Conservation (phyloP, 2,113 vertebrate genomes). For the Channa maculata region DNA sequence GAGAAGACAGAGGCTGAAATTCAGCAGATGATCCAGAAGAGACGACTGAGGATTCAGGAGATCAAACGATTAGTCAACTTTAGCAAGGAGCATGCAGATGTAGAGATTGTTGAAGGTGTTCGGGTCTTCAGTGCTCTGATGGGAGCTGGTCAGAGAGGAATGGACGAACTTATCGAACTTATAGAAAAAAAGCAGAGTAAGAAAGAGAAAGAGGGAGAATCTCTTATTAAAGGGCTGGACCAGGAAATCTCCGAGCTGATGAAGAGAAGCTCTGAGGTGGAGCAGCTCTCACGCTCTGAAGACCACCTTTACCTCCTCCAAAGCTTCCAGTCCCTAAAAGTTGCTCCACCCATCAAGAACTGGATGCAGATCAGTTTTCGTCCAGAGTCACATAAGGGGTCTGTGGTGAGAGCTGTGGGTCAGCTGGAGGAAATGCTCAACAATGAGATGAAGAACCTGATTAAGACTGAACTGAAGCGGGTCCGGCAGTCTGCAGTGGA, state of each 20-base stretch:
- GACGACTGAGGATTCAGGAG: neutral
- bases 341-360: neutral
- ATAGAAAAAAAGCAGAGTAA: neutral
- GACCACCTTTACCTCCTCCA: constrained; percentile 15
- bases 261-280: neutral
- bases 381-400: neutral
- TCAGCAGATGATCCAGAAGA: constrained; percentile 8
- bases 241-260: constrained; percentile 1
- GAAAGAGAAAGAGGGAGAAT: neutral
- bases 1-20: neutral
- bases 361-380: neutral
- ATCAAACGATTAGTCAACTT: neutral
- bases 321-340: neutral
- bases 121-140: neutral
- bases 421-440: neutral
- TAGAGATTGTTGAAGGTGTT: neutral
- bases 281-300: constrained; percentile 6
- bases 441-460: neutral
- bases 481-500: constrained; percentile 13
- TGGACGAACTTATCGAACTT: neutral
- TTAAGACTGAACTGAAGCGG: neutral
- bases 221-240: neutral
- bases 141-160: neutral
- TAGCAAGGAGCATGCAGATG: neutral
- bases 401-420: neutral